Evolutionary conservation across 2,888 invertebrate genomes (phyloP).

Genomic region (Nemotelus nigrinus): DNA sequence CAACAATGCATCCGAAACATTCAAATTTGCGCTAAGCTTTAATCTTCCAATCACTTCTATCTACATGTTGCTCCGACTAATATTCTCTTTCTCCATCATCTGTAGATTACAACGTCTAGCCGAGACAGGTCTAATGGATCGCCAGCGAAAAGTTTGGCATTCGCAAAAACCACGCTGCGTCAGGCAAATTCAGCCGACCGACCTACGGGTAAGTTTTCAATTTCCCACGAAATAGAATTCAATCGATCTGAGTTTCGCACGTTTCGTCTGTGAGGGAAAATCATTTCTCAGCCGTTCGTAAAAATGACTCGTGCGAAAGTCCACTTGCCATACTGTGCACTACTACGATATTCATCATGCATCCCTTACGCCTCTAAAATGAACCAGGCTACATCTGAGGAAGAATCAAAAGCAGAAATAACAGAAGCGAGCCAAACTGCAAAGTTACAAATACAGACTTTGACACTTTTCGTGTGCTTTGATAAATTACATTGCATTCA

Average conservation of each 20-base stretch:
- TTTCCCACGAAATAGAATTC: conserved; percentile 2
- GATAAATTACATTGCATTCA: too few species aligned
- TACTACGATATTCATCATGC: conserved; percentile 16
- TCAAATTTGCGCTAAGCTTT: too few species aligned
- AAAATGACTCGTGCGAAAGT: not conserved
- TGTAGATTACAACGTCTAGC: conserved; percentile 69
- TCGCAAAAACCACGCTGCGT: conserved; percentile 70
- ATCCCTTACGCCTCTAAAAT: not conserved
- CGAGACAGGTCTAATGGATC: conserved; percentile 70
- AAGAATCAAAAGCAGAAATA: not conserved
- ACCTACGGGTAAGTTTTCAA: conserved; percentile 59
- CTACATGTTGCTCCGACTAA: not conserved
- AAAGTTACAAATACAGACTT: conserved; percentile 18
- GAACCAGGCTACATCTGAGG: not conserved
- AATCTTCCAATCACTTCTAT: too few species aligned
- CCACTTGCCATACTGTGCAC: not conserved
- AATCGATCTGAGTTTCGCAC: conserved; percentile 6
- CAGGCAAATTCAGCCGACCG: conserved; percentile 61
- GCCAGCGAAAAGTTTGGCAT: conserved; percentile 70
- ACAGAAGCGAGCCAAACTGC: not conserved
- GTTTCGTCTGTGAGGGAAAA: not conserved
- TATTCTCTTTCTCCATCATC: conserved; percentile 36
- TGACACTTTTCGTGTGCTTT: conserved; percentile 15
- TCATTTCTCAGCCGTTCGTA: not conserved
- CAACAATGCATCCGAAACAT: too few species aligned